These are phyloP conservation scores for Siderastrea radians DNA, from an alignment of 92 coral and sea anemone species.

Conservation along the genomic window DNA sequence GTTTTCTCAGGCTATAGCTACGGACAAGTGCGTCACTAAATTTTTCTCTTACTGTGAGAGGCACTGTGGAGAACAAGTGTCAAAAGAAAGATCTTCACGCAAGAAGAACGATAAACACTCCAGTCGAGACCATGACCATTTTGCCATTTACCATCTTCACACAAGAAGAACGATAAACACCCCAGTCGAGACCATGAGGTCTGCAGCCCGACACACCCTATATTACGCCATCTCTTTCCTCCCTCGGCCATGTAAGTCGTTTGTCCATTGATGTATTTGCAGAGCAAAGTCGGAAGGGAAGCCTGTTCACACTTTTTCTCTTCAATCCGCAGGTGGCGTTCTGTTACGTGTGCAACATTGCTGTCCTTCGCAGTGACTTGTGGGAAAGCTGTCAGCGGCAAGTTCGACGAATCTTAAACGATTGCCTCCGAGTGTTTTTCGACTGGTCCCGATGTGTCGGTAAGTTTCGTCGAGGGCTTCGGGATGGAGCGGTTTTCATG, in stretches of 20 bases:
- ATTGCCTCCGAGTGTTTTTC: slow-evolving; percentile 75
- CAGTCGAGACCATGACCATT: no score
- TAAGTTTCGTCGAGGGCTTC: slow-evolving; percentile 30
- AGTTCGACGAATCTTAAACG: slow-evolving; percentile 85
- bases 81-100: no score
- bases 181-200: no score
- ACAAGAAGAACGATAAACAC: no score
- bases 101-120: no score
- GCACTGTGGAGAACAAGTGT: no score
- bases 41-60: no score
- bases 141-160: no score
- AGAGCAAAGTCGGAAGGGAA: slow-evolving; percentile 95
- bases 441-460: slow-evolving; percentile 95
- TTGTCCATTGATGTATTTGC: background rate
- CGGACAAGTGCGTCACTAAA: no score
- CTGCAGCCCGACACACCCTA: no score
- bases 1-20: no score
- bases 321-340: slow-evolving; percentile 95
- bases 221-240: background rate
- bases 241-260: background rate
- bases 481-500: background rate
- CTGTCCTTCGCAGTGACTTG: slow-evolving; percentile 90
- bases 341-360: slow-evolving; percentile 84
- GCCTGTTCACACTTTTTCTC: slow-evolving; percentile 88
- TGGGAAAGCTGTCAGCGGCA: slow-evolving; percentile 98